Base-by-base conservation (phyloP, 2,888 invertebrate species). In the Drosophila longiperda region DNA sequence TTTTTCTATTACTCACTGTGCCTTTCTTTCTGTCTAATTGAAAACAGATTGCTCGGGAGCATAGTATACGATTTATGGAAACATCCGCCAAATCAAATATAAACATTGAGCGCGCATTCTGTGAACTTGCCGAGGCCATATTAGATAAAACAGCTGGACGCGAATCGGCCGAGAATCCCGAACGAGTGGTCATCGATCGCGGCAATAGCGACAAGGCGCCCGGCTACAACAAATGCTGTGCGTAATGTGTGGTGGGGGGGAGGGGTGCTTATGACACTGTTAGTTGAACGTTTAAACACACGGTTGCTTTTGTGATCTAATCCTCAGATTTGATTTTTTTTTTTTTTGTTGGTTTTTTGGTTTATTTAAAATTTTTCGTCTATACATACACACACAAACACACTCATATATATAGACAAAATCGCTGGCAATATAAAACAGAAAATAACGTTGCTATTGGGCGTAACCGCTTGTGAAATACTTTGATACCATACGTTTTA, bases 71-170 rank as follows among this genome's bases (percentile, higher is more conserved):
- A 82, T 99, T 99, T 94, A 97, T 99, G 97, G 99, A 99, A 95
- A 99, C 99, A 68, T 98, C 98, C 78, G 99, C 99, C 75, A 99
- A 99, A 94, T 97, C 98, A 66, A 98, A 98, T 94, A 97, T 98
- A 91, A 99, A 99, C 94, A 98, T 99, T 91, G 99, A 99, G 92
- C 96, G 96, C 92, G 98, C 99, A 70, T 99, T 99, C 94, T 96
- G 97, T 91, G 97, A 98, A 94, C 94, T 99, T 92, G 97, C 99
- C 62, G 97, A 98, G 94, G 97, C 98, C 90, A 98, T 99, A 93
- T 94, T 98, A 91, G 97, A 98, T 94, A 99, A 98, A 94, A 96
- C 97, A 76, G 95, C 97, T 67, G 96, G 96, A 20, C 95, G 96
- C 72, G 97, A 97, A 93, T 96, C 96, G 80, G 95, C 96, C 42